phyloP scores from a whole-genome alignment of 1,140 invertebrate genomes.

The Luehdorfia chinensis region DNA sequence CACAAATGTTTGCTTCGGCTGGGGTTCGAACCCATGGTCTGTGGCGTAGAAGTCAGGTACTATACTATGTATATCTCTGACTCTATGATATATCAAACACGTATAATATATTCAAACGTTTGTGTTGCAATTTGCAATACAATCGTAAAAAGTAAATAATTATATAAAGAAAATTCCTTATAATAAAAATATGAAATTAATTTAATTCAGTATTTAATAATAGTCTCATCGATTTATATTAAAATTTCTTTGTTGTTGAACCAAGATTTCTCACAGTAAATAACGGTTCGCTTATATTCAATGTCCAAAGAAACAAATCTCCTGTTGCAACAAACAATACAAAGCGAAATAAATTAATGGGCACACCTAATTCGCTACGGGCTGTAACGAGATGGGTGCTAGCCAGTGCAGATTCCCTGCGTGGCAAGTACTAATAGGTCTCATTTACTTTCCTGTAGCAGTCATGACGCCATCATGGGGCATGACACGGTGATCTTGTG shows the following conservation, averaged over 20 bases:
- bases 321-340: background rate
- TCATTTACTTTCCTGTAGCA: constrained; percentile 51
- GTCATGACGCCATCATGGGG: constrained; percentile 32
- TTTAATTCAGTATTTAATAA: background rate
- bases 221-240: background rate
- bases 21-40: too few relatives aligned
- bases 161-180: too few relatives aligned
- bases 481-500: constrained; percentile 44
- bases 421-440: constrained; percentile 56
- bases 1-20: too few relatives aligned
- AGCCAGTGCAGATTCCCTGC: constrained; percentile 25
- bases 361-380: constrained; percentile 23
- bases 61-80: too few relatives aligned
- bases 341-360: constrained; percentile 27
- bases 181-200: too few relatives aligned
- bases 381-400: constrained; percentile 28
- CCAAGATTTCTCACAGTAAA: constrained; percentile 1
- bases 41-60: too few relatives aligned
- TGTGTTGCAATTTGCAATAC: too few relatives aligned
- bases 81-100: too few relatives aligned
- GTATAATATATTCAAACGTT: too few relatives aligned
- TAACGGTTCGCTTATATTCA: constrained; percentile 1
- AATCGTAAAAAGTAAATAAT: too few relatives aligned
- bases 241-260: background rate
- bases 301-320: constrained; percentile 10